A percentile compares a stretch with the other conserved stretches of the same genome.
These are phyloP conservation scores for Neoscelio sp. DNA, from an alignment of 2,888 invertebrate genomes.

Conservation along the genomic window DNA sequence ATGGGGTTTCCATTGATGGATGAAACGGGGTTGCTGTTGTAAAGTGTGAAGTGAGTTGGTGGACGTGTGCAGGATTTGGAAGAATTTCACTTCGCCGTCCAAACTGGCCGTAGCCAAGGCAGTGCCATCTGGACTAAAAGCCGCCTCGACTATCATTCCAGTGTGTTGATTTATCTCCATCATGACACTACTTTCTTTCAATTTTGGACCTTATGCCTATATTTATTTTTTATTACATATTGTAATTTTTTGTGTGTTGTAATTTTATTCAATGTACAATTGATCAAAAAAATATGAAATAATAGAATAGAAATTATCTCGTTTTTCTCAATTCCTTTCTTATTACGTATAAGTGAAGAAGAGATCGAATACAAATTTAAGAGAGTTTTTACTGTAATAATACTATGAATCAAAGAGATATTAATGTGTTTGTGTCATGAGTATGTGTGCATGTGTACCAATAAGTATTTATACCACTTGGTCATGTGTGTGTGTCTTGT, in stretches of 20 bases:
- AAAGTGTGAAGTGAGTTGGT: slow-evolving; percentile 84
- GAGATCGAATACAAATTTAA: no score
- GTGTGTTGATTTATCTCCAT: slow-evolving; percentile 86
- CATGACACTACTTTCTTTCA: slow-evolving; percentile 78
- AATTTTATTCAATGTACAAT: slow-evolving; percentile 11
- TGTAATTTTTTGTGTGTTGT: slow-evolving; percentile 7
- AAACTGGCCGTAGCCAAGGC: slow-evolving; percentile 95
- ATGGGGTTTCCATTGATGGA: slow-evolving; percentile 97
- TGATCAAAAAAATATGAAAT: no score
- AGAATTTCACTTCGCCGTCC: slow-evolving; percentile 96
- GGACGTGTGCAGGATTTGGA: slow-evolving; percentile 91
- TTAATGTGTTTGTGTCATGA: no score
- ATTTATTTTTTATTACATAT: slow-evolving; percentile 35
- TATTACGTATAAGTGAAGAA: no score
- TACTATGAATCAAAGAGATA: no score
- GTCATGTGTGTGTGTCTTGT: no score
- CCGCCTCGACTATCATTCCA: slow-evolving; percentile 91
- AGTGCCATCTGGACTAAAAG: slow-evolving; percentile 97
- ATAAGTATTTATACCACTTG: no score
- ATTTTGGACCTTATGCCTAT: slow-evolving; percentile 76
- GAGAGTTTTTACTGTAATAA: no score
- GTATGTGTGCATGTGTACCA: no score
- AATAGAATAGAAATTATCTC: no score
- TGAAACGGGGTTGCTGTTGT: slow-evolving; percentile 88
- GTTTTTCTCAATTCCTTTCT: no score